phyloP scores from a whole-genome alignment of 1,140 invertebrate species.

The Nasonia vitripennis region DNA sequence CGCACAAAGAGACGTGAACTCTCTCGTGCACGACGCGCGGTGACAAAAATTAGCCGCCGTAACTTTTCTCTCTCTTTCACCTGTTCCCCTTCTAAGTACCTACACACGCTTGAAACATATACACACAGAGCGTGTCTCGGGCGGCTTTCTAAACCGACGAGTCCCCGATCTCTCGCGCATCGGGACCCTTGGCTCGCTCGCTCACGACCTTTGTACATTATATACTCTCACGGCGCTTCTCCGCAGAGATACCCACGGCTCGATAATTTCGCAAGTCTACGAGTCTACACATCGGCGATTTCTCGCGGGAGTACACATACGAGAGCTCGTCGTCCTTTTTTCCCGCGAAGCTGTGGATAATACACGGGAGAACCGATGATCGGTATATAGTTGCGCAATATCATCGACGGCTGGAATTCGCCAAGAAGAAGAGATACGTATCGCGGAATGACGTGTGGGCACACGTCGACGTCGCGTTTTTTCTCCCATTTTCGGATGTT shows the following conservation, averaged over 20 bases:
- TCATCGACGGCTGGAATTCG: neutral
- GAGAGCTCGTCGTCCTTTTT: neutral
- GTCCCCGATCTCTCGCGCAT: neutral
- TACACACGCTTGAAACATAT: too few relatives aligned
- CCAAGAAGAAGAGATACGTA: neutral
- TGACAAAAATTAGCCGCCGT: slow-evolving; percentile 32
- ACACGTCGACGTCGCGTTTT: neutral
- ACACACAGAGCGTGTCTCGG: neutral
- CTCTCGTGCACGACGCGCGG: neutral
- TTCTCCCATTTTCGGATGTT: neutral
- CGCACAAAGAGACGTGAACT: neutral
- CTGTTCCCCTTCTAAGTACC: neutral
- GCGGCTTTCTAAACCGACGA: slow-evolving; percentile 42
- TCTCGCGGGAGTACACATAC: neutral
- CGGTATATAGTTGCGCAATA: neutral
- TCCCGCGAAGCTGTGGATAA: neutral
- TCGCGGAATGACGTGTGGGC: neutral
- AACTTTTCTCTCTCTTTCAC: slow-evolving; percentile 31
- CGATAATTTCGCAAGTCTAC: neutral
- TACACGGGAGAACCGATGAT: neutral
- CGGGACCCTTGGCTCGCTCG: neutral
- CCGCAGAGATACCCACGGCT: neutral
- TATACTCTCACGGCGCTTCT: neutral
- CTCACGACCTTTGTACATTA: slow-evolving; percentile 11
- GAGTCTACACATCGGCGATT: neutral